Evolutionary conservation across 35 echinoderm and acorn worm species (phyloP), one percentile per base, ranked within the genome.

Genomic region (Apostichopus japonicus): DNA sequence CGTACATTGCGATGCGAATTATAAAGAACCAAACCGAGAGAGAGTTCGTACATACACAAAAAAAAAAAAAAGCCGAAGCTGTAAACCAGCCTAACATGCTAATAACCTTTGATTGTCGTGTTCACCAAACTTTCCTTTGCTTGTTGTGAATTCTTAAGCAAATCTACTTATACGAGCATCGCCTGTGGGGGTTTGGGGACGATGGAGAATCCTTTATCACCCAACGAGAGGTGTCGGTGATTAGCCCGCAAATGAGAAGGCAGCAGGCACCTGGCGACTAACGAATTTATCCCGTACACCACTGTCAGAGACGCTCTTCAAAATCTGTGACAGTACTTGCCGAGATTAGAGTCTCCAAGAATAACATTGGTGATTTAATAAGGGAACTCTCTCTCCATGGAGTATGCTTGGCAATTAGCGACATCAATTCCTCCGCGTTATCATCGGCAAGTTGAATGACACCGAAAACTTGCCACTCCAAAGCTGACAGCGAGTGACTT

Each of bases 301-400:
- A 89, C 61, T 73, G 86, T 73, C 86, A 89, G 53, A 67, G 63
- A 51, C 59, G 61, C 71, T 89, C 86, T 89, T 89, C 86, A 89
- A 33, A 73, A 72, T 73, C 86, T 27, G 59, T 89, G 86, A 73
- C 86, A 89, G 86, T 65, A 63, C 86, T 72, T 63, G 62, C 61
- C 61, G 56, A 89, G 86, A 89, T 89, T 89, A 89, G 86, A 52
- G 33, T 21, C 86, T 73, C 86, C 86, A 89, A 89, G 86, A 89
- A 89, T 73, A 89, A 89, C 86, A 67, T 67, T 73, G 86, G 61
- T 89, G 86, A 89, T 89, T 89, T 89, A 89, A 89, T 89, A 89
- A 89, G 63, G 63, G 67, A 67, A 72, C 56, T 57, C 86, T 44
- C 33, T 65, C 86, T 72, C 86, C 61, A 73, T 65, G 24, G 86